Conservation (phyloP, 1,140 invertebrate genomes). For the Caenorhabditis elegans region DNA sequence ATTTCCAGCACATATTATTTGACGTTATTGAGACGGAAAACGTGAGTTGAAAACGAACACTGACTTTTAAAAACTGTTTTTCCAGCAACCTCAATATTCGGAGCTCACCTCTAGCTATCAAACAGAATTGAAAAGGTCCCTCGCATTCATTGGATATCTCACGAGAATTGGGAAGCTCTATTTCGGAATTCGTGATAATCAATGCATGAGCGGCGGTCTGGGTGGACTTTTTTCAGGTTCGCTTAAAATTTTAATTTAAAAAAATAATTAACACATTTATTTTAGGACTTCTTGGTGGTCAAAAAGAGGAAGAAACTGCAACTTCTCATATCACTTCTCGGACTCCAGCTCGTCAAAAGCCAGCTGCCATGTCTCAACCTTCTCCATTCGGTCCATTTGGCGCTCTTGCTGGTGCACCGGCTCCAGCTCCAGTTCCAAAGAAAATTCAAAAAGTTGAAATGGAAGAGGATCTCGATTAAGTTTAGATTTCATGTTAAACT, state of each 20-base stretch:
- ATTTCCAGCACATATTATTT: conserved; percentile 14
- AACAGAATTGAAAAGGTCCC: background rate
- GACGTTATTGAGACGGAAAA: conserved; percentile 6
- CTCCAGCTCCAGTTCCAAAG: background rate
- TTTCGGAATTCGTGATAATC: background rate
- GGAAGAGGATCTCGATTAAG: conserved; percentile 15
- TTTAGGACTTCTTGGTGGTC: background rate
- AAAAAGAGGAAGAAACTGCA: background rate
- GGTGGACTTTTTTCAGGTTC: background rate
- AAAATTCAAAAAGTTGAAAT: conserved; percentile 2
- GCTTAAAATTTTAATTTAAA: background rate
- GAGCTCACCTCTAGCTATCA: background rate
- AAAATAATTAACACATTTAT: background rate
- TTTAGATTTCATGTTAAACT: background rate
- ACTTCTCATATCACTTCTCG: background rate
- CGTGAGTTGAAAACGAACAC: too few relatives aligned
- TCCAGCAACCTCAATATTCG: background rate
- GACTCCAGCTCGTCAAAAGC: background rate
- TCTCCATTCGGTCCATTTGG: background rate
- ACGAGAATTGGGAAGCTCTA: background rate
- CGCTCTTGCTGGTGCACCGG: background rate
- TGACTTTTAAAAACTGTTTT: background rate
- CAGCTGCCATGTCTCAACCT: background rate
- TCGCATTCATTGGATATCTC: background rate
- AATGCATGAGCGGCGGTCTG: background rate